A percentile compares a stretch with the other conserved stretches of the same genome.
Evolutionary conservation across 2,113 vertebrate species (phyloP).

Genomic region (Prunella fulvescens): DNA sequence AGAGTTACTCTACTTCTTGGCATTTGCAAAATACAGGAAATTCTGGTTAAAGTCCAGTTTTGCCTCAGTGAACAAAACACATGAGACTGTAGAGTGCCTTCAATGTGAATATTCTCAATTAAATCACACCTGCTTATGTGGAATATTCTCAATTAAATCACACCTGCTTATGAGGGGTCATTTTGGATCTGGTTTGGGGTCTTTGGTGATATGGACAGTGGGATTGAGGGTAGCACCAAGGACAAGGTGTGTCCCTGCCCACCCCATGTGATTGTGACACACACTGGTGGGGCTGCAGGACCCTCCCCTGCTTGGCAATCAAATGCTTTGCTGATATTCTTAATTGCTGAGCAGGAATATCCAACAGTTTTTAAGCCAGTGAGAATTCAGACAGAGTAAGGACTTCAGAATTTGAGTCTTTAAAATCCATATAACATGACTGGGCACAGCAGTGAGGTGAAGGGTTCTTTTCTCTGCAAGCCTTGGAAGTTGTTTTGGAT

Average conservation of each 20-base stretch:
- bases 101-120: neutral
- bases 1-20: neutral
- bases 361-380: neutral
- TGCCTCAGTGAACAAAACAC: neutral
- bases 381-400: neutral
- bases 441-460: neutral
- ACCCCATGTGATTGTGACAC: rapidly evolving
- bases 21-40: neutral
- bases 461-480: rapidly evolving
- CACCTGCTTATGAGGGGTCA: neutral
- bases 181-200: neutral
- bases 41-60: neutral
- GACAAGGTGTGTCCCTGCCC: neutral
- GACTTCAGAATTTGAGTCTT: neutral
- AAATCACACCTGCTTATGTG: neutral
- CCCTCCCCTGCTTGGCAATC: neutral
- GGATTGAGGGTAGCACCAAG: neutral
- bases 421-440: neutral
- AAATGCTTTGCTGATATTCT: neutral
- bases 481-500: neutral
- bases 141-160: neutral
- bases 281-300: neutral
- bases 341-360: neutral
- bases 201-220: neutral
- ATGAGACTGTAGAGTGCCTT: neutral